These are phyloP conservation scores for Uria lomvia DNA, from an alignment of 2,113 vertebrate genomes.

Conservation along the genomic window DNA sequence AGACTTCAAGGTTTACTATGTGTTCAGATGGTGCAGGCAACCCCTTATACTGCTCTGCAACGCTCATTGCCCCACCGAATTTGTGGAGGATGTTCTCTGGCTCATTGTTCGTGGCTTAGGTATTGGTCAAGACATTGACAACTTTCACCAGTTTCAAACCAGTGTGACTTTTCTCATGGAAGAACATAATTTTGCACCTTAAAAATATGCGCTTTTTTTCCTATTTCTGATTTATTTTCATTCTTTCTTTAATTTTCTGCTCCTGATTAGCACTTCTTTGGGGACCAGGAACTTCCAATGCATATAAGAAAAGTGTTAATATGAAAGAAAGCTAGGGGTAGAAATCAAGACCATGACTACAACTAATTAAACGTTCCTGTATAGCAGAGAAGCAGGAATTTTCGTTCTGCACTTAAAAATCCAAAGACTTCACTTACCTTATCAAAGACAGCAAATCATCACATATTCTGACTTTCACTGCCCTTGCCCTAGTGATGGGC, in stretches of 20 bases:
- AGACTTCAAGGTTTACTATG: not conserved
- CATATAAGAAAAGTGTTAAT: not conserved
- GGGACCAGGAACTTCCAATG: not conserved
- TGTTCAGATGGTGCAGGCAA: not conserved
- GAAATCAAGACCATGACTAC: not conserved
- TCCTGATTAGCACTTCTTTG: not conserved
- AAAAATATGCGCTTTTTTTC: not conserved
- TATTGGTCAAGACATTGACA: not conserved
- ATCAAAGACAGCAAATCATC: not conserved
- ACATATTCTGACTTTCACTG: not conserved
- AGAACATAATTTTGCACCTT: not conserved
- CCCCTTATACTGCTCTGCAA: not conserved
- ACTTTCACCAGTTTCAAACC: not conserved
- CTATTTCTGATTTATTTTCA: not conserved
- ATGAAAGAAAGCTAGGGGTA: not conserved
- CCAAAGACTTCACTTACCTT: not conserved
- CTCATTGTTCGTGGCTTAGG: not conserved
- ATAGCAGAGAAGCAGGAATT: not conserved
- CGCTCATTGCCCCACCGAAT: not conserved
- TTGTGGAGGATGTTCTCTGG: not conserved
- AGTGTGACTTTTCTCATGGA: not conserved
- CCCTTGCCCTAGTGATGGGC: not conserved
- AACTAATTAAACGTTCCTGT: rapidly evolving
- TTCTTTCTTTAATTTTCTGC: not conserved
- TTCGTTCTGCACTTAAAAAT: not conserved